A percentile compares a stretch with the other conserved stretches of the same genome.
Conservation (phyloP, 53 echinoderm and acorn worm genomes). For the Paracentrotus lividus region DNA sequence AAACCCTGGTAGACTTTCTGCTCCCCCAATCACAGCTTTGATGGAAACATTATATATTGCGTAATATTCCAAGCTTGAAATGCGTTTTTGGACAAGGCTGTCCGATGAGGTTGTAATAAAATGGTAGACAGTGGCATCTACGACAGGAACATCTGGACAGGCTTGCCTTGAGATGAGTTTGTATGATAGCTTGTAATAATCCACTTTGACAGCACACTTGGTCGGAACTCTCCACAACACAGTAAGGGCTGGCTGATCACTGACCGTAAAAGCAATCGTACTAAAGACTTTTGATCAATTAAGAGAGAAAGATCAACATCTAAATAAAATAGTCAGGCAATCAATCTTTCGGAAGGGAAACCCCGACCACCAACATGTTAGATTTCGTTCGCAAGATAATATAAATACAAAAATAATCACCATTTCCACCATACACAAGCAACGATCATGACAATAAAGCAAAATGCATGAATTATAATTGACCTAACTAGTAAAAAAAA, state of each 20-base stretch:
- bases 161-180: not conserved
- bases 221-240: not conserved
- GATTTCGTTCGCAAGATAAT: too few species aligned
- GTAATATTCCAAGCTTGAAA: not conserved
- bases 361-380: too few species aligned
- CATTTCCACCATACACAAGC: too few species aligned
- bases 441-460: too few species aligned
- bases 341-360: too few species aligned
- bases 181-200: constrained; percentile 19
- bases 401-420: too few species aligned
- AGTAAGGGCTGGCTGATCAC: not conserved
- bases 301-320: too few species aligned
- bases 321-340: too few species aligned
- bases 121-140: not conserved
- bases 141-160: not conserved
- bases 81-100: not conserved
- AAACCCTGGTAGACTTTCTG: not conserved
- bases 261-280: not conserved
- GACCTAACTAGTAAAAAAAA: too few species aligned
- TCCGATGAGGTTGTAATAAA: not conserved
- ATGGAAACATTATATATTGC: not conserved
- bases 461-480: too few species aligned
- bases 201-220: not conserved
- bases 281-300: too few species aligned
- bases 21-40: not conserved